Conservation (phyloP, 1,140 invertebrate species). For the Philaenus spumarius region DNA sequence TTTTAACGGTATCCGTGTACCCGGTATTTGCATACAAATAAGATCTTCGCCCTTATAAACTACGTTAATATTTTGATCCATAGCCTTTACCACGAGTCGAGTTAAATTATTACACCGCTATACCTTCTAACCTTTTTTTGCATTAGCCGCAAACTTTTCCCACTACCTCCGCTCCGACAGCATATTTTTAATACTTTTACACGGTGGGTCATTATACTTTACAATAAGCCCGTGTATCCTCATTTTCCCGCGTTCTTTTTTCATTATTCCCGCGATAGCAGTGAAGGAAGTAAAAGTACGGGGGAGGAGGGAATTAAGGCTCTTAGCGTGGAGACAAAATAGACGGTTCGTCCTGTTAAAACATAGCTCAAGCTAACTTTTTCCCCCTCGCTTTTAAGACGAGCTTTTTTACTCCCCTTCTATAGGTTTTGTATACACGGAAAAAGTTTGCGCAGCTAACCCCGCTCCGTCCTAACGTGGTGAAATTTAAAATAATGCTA, state of each 20-base stretch:
- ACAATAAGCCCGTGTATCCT: conserved; percentile 23
- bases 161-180: neutral
- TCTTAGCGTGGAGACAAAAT: conserved; percentile 7
- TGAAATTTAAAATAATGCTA: conserved; percentile 24
- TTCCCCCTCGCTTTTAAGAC: conserved; percentile 6
- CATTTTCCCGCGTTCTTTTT: conserved; percentile 21
- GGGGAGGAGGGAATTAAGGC: neutral
- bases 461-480: neutral
- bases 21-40: conserved; percentile 16
- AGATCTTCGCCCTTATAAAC: neutral
- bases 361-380: conserved; percentile 7
- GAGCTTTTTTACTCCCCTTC: conserved; percentile 13
- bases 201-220: conserved; percentile 23
- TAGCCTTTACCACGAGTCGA: neutral
- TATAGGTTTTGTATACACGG: conserved; percentile 14
- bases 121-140: conserved; percentile 1
- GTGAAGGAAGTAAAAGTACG: neutral
- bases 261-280: conserved; percentile 11
- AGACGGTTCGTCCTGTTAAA: neutral
- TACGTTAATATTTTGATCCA: conserved; percentile 8
- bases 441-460: conserved; percentile 14
- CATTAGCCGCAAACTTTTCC: neutral
- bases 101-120: conserved; percentile 4
- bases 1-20: conserved; percentile 13
- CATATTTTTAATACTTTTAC: conserved; percentile 23